phyloP scores from a whole-genome alignment of 2,113 vertebrate genomes.

The Upupa epops region DNA sequence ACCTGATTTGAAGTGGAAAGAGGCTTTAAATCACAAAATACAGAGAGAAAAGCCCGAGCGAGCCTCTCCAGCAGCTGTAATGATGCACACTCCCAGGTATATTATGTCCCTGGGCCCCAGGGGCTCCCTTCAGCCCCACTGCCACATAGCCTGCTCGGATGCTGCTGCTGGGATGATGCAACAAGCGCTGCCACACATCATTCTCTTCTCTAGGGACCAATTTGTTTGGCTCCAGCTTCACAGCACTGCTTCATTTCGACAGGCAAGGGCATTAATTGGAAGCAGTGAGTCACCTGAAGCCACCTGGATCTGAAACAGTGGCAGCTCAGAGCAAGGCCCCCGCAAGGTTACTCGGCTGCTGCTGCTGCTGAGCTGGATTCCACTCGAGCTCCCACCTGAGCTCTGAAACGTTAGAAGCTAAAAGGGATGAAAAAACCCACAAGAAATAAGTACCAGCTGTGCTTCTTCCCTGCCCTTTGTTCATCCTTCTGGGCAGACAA shows the following conservation, averaged over 20 bases:
- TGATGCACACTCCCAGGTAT: background rate
- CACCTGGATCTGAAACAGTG: constrained; percentile 25
- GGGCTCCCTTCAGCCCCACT: background rate
- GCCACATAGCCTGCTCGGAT: background rate
- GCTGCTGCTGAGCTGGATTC: background rate
- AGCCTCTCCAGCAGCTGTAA: background rate
- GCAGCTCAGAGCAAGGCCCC: background rate
- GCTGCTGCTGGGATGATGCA: constrained; percentile 61
- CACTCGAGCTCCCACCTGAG: background rate
- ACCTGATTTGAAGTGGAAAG: background rate
- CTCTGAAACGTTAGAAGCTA: background rate
- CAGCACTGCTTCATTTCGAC: background rate
- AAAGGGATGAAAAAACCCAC: background rate
- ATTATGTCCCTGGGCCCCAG: background rate
- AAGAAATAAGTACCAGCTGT: background rate
- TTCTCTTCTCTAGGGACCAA: constrained; percentile 38
- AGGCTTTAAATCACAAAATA: background rate
- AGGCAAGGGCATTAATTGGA: constrained; percentile 22
- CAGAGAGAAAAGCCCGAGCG: background rate
- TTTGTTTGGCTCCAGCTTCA: constrained; percentile 38
- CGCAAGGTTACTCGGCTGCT: background rate
- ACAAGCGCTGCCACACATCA: background rate
- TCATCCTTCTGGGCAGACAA: background rate
- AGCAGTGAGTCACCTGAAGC: constrained; percentile 47
- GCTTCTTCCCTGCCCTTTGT: background rate